phyloP scores from a whole-genome alignment of 2,113 vertebrate species.

The Parus major region DNA sequence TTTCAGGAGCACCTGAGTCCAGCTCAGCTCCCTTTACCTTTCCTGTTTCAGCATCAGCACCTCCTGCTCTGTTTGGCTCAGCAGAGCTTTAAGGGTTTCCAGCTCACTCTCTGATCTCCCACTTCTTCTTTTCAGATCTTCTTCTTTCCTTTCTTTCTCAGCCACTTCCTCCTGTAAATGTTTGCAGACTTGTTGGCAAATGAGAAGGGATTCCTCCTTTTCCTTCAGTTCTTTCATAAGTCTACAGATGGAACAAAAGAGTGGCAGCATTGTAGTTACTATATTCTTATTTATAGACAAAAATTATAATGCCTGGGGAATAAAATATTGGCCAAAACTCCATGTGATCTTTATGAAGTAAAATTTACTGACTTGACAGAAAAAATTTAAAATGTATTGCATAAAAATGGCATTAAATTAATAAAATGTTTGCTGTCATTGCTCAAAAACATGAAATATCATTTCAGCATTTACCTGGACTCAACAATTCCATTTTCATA shows the following conservation, averaged over 20 bases:
- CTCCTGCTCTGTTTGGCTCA: constrained; percentile 77
- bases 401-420: neutral
- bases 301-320: neutral
- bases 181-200: constrained; percentile 73
- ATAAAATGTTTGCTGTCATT: neutral
- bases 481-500: constrained; percentile 73
- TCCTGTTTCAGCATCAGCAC: constrained; percentile 75
- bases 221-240: constrained; percentile 82
- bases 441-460: neutral
- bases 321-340: neutral
- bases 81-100: constrained; percentile 68
- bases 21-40: constrained; percentile 72
- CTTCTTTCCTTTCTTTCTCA: constrained; percentile 77
- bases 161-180: constrained; percentile 79
- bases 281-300: neutral
- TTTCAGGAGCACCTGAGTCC: neutral
- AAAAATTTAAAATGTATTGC: accelerated
- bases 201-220: constrained; percentile 76
- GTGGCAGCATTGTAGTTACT: neutral
- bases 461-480: constrained; percentile 74
- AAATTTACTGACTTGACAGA: neutral
- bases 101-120: constrained; percentile 76
- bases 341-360: neutral
- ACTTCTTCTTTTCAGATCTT: constrained; percentile 74
- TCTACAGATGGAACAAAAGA: constrained; percentile 63